Base-by-base conservation (phyloP, 2,797 vertebrate species). In the Pipistrellus pipistrellus region DNA sequence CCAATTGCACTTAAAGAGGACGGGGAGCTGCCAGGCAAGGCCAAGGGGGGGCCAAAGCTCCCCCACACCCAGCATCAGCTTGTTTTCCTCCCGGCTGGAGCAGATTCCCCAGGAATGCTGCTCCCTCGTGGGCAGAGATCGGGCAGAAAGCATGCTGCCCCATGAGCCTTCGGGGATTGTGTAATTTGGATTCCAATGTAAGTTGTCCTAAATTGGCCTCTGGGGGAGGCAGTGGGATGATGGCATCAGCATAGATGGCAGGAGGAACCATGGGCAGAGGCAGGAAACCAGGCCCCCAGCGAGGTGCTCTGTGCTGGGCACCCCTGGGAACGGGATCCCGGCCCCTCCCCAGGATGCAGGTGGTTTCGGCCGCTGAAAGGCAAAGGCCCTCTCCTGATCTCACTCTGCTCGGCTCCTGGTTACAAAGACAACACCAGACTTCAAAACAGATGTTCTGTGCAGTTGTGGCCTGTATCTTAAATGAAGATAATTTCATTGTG, bases 341-440 rank as follows among this genome's bases (percentile, higher is more conserved):
- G 12, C 78, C 44, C 53, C 15, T 8, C 15, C 64, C 13, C 13
- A 38, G 69, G 14, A 32, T 77, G 75, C 90, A 93, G 87, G 94
- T 94, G 85, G 69, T 25, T 94, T 71, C 44, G 9, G 11, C 72
- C n/a, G 17, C 21, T 69, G 10, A 38, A 89, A 94, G 44, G 13
- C 57, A 38, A 41, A 71, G 32, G 25, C 57, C 88, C 66, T 41
- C 75, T 59, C 90, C 94, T 88, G 77, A 95, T 91, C 75, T 90
- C 51, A 85, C 48, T 59, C n/a, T 13, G 73, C 59, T 96, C 80
- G 87, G 80, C 78, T 88, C 93, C 97, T 88, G 46, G 78, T 96
- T 95, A 94, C 90, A 97, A 95, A 96, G 93, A 95, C 78, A 94
- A 92, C 73, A 76, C 8, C 81, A 55, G 94, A 94, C 88, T 95